These are phyloP conservation scores for Microctonus brassicae DNA, from an alignment of 2,888 invertebrate genomes.

Conservation along the genomic window DNA sequence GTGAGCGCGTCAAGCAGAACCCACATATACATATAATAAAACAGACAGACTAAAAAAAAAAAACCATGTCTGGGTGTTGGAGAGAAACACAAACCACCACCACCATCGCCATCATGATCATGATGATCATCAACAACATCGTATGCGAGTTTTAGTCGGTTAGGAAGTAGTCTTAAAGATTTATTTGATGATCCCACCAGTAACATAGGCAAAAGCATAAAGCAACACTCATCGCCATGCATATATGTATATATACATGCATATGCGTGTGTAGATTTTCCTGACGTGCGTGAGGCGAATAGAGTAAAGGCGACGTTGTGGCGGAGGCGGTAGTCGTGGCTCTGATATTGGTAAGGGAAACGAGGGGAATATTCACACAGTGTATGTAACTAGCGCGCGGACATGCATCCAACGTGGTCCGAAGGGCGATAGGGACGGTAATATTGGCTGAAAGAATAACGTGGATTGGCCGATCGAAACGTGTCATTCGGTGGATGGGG, in stretches of 20 bases:
- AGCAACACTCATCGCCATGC: too few relatives aligned
- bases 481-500: slow-evolving; percentile 36
- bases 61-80: slow-evolving; percentile 4
- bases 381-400: slow-evolving; percentile 14
- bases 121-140: too few relatives aligned
- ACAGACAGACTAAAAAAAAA: background rate
- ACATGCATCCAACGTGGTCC: slow-evolving; percentile 27
- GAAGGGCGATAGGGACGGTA: slow-evolving; percentile 31
- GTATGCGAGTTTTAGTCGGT: background rate
- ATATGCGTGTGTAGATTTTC: slow-evolving; percentile 28
- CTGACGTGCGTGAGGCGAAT: slow-evolving; percentile 17
- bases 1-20: background rate
- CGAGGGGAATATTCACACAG: too few relatives aligned
- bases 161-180: background rate
- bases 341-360: slow-evolving; percentile 23
- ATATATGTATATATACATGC: slow-evolving; percentile 7
- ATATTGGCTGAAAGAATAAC: slow-evolving; percentile 37
- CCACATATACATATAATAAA: background rate
- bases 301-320: background rate
- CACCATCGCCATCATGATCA: background rate
- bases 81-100: background rate
- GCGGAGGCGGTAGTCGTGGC: slow-evolving; percentile 28
- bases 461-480: slow-evolving; percentile 40
- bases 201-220: background rate
- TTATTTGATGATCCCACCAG: background rate